Base-by-base conservation (phyloP, 2,113 vertebrate genomes). In the Myocastor coypus region DNA sequence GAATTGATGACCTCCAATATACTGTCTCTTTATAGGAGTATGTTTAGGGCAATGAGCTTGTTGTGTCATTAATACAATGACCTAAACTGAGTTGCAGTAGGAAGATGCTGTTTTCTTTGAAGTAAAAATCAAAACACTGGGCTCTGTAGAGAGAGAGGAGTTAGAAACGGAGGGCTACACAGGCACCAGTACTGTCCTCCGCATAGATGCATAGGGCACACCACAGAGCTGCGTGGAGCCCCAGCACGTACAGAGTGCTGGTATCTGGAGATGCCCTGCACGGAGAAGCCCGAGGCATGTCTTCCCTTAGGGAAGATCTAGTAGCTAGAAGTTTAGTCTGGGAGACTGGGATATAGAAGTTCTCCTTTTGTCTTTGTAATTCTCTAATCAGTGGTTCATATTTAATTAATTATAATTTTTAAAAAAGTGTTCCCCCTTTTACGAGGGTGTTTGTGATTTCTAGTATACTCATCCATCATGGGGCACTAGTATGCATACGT, bases 371-470 rank as follows among this genome's bases (percentile, higher is more conserved):
- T 42, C 24, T 50, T 46, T 50, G 26, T 50, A 17, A 22, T 91
- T 80, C 34, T 93, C 77, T n/a, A 94, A 85, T 88, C 46, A 68
- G 34, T 84, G 84, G 71, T 69, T 92, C 71, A 83, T 85, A 92
- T 94, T 96, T 92, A 84, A 92, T 73, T 34, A 97, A 73, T n/a
- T 83, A 7, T 78, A 89, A 73, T 84, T 94, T 75, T 77, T 69
- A 20, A 46, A 46, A 66, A 37, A 22, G n/a, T 24, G 34, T 77
- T 82, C 83, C 32, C 2, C 73, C 28, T 77, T 50, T 50, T 17
- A 17, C 17, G 16, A 50, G 75, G 8, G 42, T 77, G 28, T 30
- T 50, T 50, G 42, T 78, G 14, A 32, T 46, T 30, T 28, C 3
- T 78, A 78, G 50, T 78, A 50, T 17, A 78, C 50, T 32, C 42